phyloP scores from a whole-genome alignment of 2,113 vertebrate species.

The Erythrocercus mccallii region DNA sequence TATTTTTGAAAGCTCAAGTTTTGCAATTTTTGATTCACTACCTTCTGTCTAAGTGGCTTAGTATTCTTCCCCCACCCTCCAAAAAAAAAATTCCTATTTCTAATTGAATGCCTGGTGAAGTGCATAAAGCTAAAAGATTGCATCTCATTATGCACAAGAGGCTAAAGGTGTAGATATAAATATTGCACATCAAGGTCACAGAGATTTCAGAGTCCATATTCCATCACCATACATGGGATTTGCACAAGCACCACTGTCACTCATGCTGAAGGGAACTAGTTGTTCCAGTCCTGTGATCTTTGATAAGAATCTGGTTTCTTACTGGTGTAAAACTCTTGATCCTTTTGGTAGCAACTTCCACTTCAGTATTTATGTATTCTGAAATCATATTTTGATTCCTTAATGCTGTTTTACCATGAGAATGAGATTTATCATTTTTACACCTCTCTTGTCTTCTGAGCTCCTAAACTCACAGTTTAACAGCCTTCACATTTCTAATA shows the following conservation, averaged over 20 bases:
- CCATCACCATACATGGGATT: constrained; percentile 31
- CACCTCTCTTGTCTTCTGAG: background rate
- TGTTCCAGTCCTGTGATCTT: background rate
- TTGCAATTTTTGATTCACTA: constrained; percentile 78
- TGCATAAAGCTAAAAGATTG: constrained; percentile 57
- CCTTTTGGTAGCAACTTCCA: background rate
- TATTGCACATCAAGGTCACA: constrained; percentile 55
- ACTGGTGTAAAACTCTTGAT: background rate
- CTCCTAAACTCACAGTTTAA: background rate
- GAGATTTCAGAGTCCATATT: constrained; percentile 44
- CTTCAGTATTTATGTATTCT: background rate
- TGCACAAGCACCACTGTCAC: constrained; percentile 10
- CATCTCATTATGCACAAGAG: constrained; percentile 23
- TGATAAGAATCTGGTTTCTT: background rate
- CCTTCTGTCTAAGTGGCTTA: constrained; percentile 77
- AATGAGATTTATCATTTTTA: background rate
- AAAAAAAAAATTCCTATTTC: constrained; percentile 30
- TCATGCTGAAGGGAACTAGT: background rate
- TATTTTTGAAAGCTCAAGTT: constrained; percentile 83
- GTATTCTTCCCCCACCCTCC: background rate
- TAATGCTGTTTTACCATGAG: background rate
- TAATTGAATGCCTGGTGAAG: constrained; percentile 63
- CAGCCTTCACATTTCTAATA: background rate
- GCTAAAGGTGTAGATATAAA: constrained; percentile 40
- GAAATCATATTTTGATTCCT: background rate